Evolutionary conservation across 2,797 vertebrate species (phyloP), one percentile per base, ranked within the genome.

Genomic region (Hemibagrus guttatus): DNA sequence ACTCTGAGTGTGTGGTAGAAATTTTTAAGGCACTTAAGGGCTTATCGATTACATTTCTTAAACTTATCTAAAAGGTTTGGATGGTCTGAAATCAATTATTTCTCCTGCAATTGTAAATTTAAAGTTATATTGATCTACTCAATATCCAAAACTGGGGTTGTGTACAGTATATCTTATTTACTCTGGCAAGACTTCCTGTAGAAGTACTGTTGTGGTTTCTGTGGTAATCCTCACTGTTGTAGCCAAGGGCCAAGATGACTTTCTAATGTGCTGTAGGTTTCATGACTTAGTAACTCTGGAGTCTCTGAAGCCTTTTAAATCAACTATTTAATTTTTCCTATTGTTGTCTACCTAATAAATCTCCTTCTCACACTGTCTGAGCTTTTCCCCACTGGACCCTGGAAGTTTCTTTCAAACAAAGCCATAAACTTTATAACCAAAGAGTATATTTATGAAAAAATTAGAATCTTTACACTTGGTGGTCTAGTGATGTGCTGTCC

Each of bases 1-100:
- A 54, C 52, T 63, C n/a, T 14, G n/a, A 42, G 26, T 19, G 9
- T 54, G 54, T 58, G 16, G 31, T 49, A 63, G 28, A 63, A 78
- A 35, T 59, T 31, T 35, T 52, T 11, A 28, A 26, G 35, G 16
- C 28, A 52, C 52, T 28, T 78, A 49, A 71, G 12, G 39, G 64
- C 71, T 83, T 16, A 49, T 58, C 13, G 8, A 19, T 74, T 68
- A 52, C 42, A 23, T 54, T 68, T 68, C 23, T 58, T 13, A 21
- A n/a, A 42, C 19, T 13, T 3, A 42, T n/a, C 0, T 64, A 19
- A 56, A 56, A 79, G 19, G 19, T 63, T 81, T 17, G 6, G 14
- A 64, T 16, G 11, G 61, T 92, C 92, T 94, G 91, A 90, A 92
- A 92, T 76, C 68, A 79, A 92, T 93, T 92, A 91, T 63, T 69